Evolutionary conservation across 2,888 invertebrate genomes (phyloP), one percentile per base, ranked within the genome.

Genomic region (Luperina nickerlii): DNA sequence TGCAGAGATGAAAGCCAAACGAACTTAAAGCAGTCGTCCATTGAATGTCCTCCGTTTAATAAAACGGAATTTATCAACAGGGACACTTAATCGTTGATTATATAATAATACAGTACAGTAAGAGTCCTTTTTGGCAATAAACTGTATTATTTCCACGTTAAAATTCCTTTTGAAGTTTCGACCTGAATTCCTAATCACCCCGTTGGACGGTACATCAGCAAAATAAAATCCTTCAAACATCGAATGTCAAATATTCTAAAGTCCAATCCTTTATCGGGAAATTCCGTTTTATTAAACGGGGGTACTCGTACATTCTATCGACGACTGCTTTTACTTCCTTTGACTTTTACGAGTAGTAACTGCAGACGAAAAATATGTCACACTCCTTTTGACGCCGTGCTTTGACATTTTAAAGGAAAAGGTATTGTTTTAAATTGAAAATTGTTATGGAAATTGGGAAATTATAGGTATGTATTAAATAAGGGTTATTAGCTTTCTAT

Each of bases 171-270:
- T 24, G 24, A 57, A 24, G 57, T 24, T 24, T 24, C 24, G 57
- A 57, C 57, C 24, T 57, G 57, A 24, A 57, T 57, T 8, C 54
- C 54, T 54, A 8, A 8, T 20, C 20, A 20, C 54, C 20, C 54
- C 57, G 57, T 57, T 57, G 3, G 9, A 24, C 57, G 57, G 24
- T 0, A 18, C 13, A 42, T 74, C 38, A 27, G 24, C 57, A 38
- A 83, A 80, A 76, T 42, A 32, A 63, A 77, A 78, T 73, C 8
- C 15, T 27, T 24, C 57, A 83, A 75, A 83, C n/a, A 45, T 38
- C 6, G 48, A n/a, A 45, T 15, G 54, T 24, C 27, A 51, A 67
- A 74, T 62, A 48, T 71, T 83, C 38, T 27, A 51, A 75, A 83
- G 75, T 62, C 42, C 18, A 18, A 42, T 68, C 42, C 20, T 65